Evolutionary conservation across 2,888 invertebrate genomes (phyloP).

Genomic region (Acronicta alni): DNA sequence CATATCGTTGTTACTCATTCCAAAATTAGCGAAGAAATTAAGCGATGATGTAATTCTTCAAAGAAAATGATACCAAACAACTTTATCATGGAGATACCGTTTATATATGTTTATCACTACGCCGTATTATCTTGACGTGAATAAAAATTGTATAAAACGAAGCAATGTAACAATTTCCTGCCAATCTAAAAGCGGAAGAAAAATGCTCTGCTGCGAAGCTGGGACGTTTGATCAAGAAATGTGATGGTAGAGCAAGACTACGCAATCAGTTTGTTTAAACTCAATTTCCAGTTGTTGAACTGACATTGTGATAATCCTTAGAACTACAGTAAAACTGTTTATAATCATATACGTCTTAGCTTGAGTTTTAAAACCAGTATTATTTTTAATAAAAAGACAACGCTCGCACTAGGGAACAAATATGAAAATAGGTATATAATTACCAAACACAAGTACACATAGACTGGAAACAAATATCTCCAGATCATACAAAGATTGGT

Average conservation of each 20-base stretch:
- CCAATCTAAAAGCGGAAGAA: slow-evolving; percentile 22
- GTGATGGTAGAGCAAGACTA: neutral
- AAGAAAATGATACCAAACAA: slow-evolving; percentile 17
- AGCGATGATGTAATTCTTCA: slow-evolving; percentile 40
- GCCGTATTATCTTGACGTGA: slow-evolving; percentile 10
- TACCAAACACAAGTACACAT: too few species aligned
- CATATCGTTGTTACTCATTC: slow-evolving; percentile 17
- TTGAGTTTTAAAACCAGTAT: too few species aligned
- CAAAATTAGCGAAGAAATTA: slow-evolving; percentile 25
- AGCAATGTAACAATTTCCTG: slow-evolving; percentile 34
- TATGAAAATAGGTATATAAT: too few species aligned
- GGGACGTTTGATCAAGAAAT: neutral
- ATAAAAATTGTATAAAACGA: slow-evolving; percentile 22
- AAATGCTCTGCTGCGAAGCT: slow-evolving; percentile 7
- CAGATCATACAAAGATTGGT: too few species aligned
- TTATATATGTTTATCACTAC: slow-evolving; percentile 29
- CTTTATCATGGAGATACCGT: slow-evolving; percentile 31
- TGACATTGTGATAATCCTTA: too few species aligned
- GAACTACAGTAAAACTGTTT: too few species aligned
- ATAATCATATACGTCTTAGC: too few species aligned
- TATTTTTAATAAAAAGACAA: too few species aligned
- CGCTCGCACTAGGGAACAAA: too few species aligned
- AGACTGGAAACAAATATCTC: too few species aligned
- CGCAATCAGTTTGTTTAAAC: neutral
- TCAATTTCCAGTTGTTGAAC: neutral